A percentile compares a stretch with the other conserved stretches of the same genome.
Evolutionary conservation across 1,140 invertebrate species (phyloP).

Genomic region (Melitaea cinxia): DNA sequence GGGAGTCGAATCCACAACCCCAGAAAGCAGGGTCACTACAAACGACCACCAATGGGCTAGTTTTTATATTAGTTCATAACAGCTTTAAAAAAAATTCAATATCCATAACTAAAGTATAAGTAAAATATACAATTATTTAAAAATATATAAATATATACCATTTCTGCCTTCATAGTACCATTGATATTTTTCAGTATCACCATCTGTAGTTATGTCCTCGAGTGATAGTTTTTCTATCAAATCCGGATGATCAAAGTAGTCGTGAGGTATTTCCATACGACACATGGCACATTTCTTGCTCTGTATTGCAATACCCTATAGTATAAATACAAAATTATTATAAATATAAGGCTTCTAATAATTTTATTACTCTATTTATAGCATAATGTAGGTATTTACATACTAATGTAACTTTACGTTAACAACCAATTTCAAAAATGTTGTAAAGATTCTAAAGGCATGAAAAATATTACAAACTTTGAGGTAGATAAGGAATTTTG

Average conservation of each 20-base stretch:
- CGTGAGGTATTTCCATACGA: conserved; percentile 89
- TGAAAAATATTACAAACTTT: too few species aligned
- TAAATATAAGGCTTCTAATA: too few species aligned
- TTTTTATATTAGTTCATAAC: too few species aligned
- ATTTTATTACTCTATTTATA: too few species aligned
- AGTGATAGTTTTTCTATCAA: conserved; percentile 84
- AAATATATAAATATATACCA: conserved; percentile 81
- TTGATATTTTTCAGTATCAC: conserved; percentile 89
- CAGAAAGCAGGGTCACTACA: too few species aligned
- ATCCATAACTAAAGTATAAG: background rate
- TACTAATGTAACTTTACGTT: too few species aligned
- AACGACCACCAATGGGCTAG: too few species aligned
- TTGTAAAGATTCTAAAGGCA: too few species aligned
- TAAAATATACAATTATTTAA: background rate
- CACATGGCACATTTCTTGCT: conserved; percentile 94
- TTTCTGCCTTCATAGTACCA: conserved; percentile 98
- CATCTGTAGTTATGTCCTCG: conserved; percentile 71
- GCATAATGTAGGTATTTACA: too few species aligned
- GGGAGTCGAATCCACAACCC: too few species aligned
- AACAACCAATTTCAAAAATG: too few species aligned
- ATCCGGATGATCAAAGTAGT: conserved; percentile 92
- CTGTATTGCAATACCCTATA: conserved; percentile 91
- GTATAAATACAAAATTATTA: conserved; percentile 13
- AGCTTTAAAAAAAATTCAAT: background rate
- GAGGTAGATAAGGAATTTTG: too few species aligned